Base-by-base conservation (phyloP, 2,113 vertebrate species). In the Phoxinus phoxinus region DNA sequence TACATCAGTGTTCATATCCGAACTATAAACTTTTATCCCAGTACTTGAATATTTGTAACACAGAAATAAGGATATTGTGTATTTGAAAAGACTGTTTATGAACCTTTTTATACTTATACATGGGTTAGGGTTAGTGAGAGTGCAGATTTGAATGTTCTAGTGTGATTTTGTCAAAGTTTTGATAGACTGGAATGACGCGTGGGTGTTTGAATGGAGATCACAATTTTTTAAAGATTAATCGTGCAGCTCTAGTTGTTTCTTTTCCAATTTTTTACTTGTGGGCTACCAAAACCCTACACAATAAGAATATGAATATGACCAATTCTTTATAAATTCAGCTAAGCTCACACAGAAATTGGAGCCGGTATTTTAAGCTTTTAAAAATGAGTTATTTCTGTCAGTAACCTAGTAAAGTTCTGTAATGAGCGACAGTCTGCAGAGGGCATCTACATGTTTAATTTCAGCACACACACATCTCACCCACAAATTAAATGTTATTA, bases 361-460 rank as follows among this genome's bases (percentile, higher is more conserved):
- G 37, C 37, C 2, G 9, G 13, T n/a, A 63, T 48, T 65, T 48
- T 30, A 27, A 63, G 59, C 25, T 41, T 65, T 81, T 25, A 46
- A 65, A 65, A 80, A 65, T 4, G 25, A 74, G 3, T 65, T 65
- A 65, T 44, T 81, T 61, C 23, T 48, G 78, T 65, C 37, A 65
- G 23, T 41, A 79, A 79, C 53, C 56, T 59, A 59, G 30, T 41
- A 79, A 59, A 61, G 12, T 15, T 59, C 23, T 41, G 35, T 79
- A 41, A 61, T 59, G 56, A 79, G 32, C 35, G 2, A 8, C 53
- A 61, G 76, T 37, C 32, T 58, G 53, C 6, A 25, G 32, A 12
- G 56, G 56, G 44, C 15, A 81, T 81, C n/a, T 27, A 81, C 78
- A 46, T 3, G 58, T 46, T 44, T 65, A 10, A 81, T 59, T 79